These are phyloP conservation scores for Calypte anna DNA, from an alignment of 2,113 vertebrate species.

Conservation along the genomic window DNA sequence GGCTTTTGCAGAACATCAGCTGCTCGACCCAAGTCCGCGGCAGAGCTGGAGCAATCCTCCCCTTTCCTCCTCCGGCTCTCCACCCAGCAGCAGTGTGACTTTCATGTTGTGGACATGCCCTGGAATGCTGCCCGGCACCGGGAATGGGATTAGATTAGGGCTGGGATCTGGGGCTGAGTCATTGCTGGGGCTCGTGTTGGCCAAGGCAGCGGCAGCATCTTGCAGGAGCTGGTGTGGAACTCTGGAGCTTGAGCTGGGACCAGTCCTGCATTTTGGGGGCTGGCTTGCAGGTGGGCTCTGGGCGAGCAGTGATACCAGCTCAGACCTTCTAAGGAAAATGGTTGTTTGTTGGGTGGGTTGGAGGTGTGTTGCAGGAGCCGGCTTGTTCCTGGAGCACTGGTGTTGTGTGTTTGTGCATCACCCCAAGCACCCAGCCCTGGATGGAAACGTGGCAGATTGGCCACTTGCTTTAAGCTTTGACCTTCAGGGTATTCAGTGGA, in stretches of 20 bases:
- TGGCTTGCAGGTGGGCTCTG: not conserved
- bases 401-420: not conserved
- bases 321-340: accelerated
- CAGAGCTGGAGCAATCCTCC: conserved; percentile 16
- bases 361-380: accelerated
- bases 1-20: conserved; percentile 60
- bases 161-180: conserved; percentile 25
- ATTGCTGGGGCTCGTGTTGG: not conserved
- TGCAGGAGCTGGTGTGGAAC: not conserved
- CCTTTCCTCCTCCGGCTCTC: conserved; percentile 8
- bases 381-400: accelerated
- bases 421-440: not conserved
- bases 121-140: not conserved
- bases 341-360: not conserved
- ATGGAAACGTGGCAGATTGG: not conserved
- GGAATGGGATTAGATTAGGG: not conserved
- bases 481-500: not conserved
- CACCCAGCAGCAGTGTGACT: not conserved
- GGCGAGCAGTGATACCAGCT: not conserved
- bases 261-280: not conserved
- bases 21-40: conserved; percentile 31
- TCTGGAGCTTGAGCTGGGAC: not conserved
- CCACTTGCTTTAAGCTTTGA: not conserved
- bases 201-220: not conserved
- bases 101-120: conserved; percentile 1